Percentiles rank a stretch among this genome's conserved stretches.
phyloP scores from a whole-genome alignment of 2,113 vertebrate genomes.

The Poeciliopsis retropinna region DNA sequence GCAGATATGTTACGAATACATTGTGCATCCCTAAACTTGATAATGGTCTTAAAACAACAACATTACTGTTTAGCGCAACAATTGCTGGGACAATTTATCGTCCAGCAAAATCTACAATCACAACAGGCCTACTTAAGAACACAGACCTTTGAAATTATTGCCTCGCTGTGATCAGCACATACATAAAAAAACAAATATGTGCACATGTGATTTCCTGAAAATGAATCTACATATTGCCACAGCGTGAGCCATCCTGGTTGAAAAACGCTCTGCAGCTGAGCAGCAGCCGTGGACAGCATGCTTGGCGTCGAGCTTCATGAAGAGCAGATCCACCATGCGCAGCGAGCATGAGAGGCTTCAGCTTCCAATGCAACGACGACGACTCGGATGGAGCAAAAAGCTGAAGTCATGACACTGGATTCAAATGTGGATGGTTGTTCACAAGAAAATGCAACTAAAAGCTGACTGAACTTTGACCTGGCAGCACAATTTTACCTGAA shows the following conservation, averaged over 20 bases:
- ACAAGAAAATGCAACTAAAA: not conserved
- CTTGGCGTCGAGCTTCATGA: not conserved
- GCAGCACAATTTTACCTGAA: no score
- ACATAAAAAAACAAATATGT: not conserved
- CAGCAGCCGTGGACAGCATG: not conserved
- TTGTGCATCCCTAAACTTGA: no score
- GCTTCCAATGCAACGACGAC: not conserved
- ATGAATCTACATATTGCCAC: not conserved
- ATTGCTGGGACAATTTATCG: no score
- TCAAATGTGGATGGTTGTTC: not conserved
- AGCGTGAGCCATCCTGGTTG: not conserved
- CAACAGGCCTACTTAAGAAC: no score
- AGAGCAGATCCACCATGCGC: not conserved
- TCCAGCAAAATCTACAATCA: no score
- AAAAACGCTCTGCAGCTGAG: not conserved
- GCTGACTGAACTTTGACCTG: no score
- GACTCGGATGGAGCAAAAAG: not conserved
- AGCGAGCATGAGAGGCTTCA: not conserved
- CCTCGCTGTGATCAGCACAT: not conserved
- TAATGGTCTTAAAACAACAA: no score
- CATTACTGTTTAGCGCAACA: no score
- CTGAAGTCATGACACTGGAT: not conserved
- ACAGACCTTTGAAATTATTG: not conserved
- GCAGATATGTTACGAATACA: no score
- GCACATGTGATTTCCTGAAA: not conserved